These are phyloP conservation scores for Sebastes elongatus DNA, from an alignment of 2,797 vertebrate species.

Conservation along the genomic window DNA sequence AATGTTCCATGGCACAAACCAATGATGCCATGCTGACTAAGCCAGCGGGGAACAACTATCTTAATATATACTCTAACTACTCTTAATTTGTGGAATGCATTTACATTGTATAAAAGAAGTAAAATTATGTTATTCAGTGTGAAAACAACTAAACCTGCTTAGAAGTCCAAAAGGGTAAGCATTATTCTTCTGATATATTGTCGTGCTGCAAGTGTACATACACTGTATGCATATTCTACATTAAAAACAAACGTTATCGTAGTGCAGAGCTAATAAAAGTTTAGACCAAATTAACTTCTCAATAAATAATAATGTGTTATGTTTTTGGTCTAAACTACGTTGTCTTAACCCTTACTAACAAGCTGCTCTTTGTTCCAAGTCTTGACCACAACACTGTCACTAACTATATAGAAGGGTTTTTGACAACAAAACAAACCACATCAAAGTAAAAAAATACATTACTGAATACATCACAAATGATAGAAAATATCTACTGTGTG, in stretches of 20 bases:
- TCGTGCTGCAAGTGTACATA: conserved; percentile 16
- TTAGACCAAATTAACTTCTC: neutral
- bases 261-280: conserved; percentile 17
- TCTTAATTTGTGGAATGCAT: neutral
- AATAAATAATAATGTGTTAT: neutral
- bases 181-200: neutral
- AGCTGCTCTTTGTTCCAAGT: neutral
- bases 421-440: conserved; percentile 17
- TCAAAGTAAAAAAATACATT: neutral
- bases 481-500: conserved; percentile 22
- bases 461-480: conserved; percentile 11
- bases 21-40: neutral
- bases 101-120: neutral
- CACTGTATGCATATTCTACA: conserved; percentile 21
- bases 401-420: neutral
- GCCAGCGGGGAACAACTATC: neutral
- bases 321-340: neutral
- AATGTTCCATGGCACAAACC: neutral
- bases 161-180: neutral
- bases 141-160: neutral
- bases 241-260: neutral
- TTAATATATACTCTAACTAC: neutral
- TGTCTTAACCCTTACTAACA: neutral
- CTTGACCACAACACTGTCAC: neutral
- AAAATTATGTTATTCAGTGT: neutral